Percentiles rank a stretch among this genome's conserved stretches.
phyloP scores from a whole-genome alignment of 2,113 vertebrate genomes.

The Amblyopsis rosae region DNA sequence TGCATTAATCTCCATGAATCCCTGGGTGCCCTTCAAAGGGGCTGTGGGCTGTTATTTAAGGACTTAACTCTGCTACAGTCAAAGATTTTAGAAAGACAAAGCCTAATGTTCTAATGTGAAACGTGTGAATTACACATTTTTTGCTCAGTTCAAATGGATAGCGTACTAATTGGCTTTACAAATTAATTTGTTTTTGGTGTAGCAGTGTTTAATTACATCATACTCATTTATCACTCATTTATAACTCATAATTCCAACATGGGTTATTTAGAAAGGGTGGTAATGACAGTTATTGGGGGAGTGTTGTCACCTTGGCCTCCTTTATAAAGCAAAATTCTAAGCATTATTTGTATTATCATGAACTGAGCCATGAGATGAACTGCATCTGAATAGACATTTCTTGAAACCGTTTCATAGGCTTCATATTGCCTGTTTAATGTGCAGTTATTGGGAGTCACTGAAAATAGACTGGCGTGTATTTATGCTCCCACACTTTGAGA shows the following conservation, averaged over 20 bases:
- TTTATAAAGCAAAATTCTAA: conserved; percentile 15
- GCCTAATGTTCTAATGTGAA: neutral
- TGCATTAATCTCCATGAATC: conserved; percentile 76
- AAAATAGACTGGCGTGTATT: neutral
- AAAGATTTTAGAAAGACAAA: conserved; percentile 23
- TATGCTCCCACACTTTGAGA: neutral
- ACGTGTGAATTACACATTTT: conserved; percentile 39
- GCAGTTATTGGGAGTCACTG: conserved; percentile 3
- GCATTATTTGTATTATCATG: neutral
- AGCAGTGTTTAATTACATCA: conserved; percentile 20
- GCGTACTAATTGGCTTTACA: conserved; percentile 45
- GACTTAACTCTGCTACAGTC: conserved; percentile 29
- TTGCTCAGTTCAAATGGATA: conserved; percentile 8
- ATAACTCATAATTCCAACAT: conserved; percentile 18
- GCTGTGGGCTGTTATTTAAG: conserved; percentile 54
- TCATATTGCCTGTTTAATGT: neutral
- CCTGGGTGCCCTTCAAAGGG: conserved; percentile 58
- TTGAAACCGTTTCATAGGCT: too few relatives aligned
- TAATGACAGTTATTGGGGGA: conserved; percentile 24
- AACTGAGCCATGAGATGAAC: too few relatives aligned
- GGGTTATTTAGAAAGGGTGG: conserved; percentile 33
- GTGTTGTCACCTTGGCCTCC: conserved; percentile 15
- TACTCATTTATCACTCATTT: conserved; percentile 38
- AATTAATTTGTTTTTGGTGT: conserved; percentile 38
- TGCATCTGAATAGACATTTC: too few relatives aligned